Evolutionary conservation across 2,888 invertebrate genomes (phyloP).

Genomic region (Cheilosia vulpina): DNA sequence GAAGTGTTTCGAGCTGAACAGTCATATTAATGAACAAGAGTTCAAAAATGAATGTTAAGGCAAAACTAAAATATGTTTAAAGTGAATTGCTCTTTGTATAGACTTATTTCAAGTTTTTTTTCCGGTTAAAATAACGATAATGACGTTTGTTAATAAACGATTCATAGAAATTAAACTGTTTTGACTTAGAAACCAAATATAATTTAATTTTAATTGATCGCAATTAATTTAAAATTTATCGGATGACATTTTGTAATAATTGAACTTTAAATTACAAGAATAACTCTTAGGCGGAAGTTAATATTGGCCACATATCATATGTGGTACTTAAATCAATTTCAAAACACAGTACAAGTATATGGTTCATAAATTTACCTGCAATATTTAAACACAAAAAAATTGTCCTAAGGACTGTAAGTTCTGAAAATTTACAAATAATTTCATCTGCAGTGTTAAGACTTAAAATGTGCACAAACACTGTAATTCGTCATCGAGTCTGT

Average conservation of each 20-base stretch:
- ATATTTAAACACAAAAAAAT: no score
- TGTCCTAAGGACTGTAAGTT: no score
- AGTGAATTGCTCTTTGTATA: conserved; percentile 17
- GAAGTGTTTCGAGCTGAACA: conserved; percentile 46
- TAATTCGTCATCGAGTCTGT: no score
- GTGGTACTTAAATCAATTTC: no score
- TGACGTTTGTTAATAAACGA: conserved; percentile 14
- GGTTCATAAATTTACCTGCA: no score
- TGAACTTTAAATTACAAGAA: conserved; percentile 5
- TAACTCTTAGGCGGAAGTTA: neutral
- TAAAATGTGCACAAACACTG: no score
- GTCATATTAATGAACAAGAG: conserved; percentile 17
- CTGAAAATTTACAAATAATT: no score
- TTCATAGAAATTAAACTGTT: conserved; percentile 6
- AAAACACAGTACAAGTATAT: no score
- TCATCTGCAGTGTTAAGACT: no score
- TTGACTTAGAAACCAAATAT: neutral
- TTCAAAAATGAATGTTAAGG: neutral
- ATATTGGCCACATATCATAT: neutral
- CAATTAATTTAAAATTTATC: conserved; percentile 31
- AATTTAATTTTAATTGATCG: conserved; percentile 35
- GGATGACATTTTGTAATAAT: neutral
- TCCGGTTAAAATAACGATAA: conserved; percentile 3
- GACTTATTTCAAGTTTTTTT: neutral
- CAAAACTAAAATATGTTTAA: neutral